A percentile compares a stretch with the other conserved stretches of the same genome.
phyloP scores from a whole-genome alignment of 1,140 invertebrate species.

The Holotrichia oblita region DNA sequence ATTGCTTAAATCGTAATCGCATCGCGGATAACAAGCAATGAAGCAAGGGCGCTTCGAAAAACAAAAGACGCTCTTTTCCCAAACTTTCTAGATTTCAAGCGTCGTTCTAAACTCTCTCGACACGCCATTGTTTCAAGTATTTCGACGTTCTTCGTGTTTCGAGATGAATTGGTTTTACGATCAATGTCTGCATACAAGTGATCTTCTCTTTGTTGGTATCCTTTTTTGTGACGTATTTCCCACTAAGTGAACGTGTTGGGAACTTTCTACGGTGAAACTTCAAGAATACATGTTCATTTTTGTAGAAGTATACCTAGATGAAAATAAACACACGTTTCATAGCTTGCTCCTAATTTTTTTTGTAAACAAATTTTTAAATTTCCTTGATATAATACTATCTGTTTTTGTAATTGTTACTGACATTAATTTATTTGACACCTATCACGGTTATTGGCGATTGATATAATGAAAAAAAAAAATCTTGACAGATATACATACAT shows the following conservation, averaged over 20 bases:
- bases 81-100: conserved; percentile 28
- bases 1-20: not conserved
- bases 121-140: not conserved
- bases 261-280: conserved; percentile 25
- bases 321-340: not conserved
- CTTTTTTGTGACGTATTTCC: not conserved
- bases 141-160: conserved; percentile 1
- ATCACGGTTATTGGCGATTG: too few species aligned
- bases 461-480: too few species aligned
- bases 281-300: not conserved
- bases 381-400: too few species aligned
- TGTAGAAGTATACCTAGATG: not conserved
- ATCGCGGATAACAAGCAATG: not conserved
- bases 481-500: too few species aligned
- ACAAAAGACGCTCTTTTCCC: conserved; percentile 32
- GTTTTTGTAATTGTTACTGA: too few species aligned
- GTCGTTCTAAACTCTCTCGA: not conserved
- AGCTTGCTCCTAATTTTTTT: too few species aligned
- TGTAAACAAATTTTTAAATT: too few species aligned
- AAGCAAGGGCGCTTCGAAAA: conserved; percentile 14
- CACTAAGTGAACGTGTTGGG: not conserved
- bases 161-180: not conserved
- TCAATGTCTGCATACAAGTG: conserved; percentile 24
- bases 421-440: too few species aligned
- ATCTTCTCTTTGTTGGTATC: not conserved